phyloP scores from a whole-genome alignment of 2,113 vertebrate species.

The Phylloscopus whistleri region DNA sequence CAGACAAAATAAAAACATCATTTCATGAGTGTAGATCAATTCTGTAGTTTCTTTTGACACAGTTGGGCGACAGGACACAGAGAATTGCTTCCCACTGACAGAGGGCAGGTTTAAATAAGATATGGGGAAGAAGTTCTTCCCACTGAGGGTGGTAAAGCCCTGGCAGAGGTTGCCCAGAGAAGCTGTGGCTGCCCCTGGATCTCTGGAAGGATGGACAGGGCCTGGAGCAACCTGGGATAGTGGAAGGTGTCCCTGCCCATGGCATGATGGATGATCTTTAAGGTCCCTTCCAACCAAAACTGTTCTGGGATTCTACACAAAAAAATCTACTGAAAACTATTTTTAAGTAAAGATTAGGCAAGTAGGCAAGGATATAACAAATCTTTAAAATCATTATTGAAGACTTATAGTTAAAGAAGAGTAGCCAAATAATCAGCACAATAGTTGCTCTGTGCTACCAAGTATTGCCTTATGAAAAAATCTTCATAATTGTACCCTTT shows the following conservation, averaged over 20 bases:
- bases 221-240: fast-evolving
- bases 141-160: neutral
- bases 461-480: neutral
- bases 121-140: neutral
- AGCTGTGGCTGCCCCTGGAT: neutral
- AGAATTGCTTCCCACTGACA: neutral
- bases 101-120: neutral
- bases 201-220: fast-evolving
- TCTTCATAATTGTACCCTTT: neutral
- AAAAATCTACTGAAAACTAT: neutral
- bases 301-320: neutral
- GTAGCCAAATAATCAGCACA: neutral
- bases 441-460: neutral
- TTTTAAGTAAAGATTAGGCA: neutral
- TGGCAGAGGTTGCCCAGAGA: neutral
- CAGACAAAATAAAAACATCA: neutral
- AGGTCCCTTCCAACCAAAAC: neutral
- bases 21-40: fast-evolving
- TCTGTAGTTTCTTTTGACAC: neutral
- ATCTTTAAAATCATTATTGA: neutral
- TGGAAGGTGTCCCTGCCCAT: neutral
- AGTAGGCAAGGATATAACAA: neutral
- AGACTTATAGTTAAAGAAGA: neutral
- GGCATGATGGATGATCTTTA: neutral
- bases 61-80: neutral